Conservation (phyloP, 2,797 vertebrate species). For the Limosa lapponica region DNA sequence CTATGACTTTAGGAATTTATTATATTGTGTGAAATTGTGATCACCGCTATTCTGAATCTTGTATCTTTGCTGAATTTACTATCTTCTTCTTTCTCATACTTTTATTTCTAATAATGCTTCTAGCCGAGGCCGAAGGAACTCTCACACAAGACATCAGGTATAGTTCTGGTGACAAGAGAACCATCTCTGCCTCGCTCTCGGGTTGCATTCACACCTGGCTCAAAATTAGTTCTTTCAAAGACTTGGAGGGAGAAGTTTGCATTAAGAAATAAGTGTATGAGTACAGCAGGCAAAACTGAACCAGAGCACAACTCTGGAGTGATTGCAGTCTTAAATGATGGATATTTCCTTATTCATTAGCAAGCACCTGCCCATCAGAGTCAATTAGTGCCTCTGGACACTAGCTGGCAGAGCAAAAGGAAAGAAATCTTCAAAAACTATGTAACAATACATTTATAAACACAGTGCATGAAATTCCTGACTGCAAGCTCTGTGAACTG, state of each 20-base stretch:
- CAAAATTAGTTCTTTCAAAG: slow-evolving; percentile 20
- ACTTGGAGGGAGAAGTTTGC: slow-evolving; percentile 74
- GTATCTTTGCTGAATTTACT: slow-evolving; percentile 80
- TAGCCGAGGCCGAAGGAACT: slow-evolving; percentile 99
- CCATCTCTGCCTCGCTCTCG: background rate
- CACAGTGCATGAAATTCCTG: background rate
- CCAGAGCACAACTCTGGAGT: background rate
- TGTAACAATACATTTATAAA: background rate
- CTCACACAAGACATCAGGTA: slow-evolving; percentile 98
- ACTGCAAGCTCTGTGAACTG: background rate
- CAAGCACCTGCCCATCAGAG: background rate
- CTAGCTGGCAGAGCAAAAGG: background rate
- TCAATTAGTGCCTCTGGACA: background rate
- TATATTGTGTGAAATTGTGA: slow-evolving; percentile 78
- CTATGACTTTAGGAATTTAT: slow-evolving; percentile 80
- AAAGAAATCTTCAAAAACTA: background rate
- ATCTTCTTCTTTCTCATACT: slow-evolving; percentile 79
- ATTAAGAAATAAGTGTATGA: slow-evolving; percentile 49
- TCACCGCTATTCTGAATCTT: slow-evolving; percentile 68
- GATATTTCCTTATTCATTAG: background rate
- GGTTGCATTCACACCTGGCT: slow-evolving; percentile 54
- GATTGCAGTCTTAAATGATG: background rate
- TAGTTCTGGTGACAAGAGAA: slow-evolving; percentile 68
- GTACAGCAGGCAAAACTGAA: slow-evolving; percentile 4
- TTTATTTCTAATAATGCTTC: slow-evolving; percentile 82